Conservation (phyloP, 2,888 invertebrate species). For the Itoplectis maculator region DNA sequence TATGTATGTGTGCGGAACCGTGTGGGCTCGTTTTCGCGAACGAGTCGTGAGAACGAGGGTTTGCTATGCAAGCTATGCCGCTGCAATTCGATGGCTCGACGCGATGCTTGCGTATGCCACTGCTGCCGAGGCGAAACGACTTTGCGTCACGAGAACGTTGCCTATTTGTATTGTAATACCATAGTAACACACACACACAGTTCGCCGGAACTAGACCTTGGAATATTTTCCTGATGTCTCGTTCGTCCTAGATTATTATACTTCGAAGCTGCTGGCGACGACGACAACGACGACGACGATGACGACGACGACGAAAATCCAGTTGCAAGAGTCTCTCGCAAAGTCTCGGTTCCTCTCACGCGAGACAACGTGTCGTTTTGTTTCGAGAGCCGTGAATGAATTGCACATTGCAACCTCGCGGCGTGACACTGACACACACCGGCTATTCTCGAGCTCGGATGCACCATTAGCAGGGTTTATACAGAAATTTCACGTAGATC, state of each 20-base stretch:
- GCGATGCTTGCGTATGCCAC: conserved; percentile 5
- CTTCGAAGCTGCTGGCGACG: conserved; percentile 20
- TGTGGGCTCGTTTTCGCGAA: not conserved
- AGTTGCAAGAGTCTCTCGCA: conserved; percentile 6
- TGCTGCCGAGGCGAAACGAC: conserved; percentile 26
- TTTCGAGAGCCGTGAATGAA: conserved; percentile 3
- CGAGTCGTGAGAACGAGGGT: not conserved
- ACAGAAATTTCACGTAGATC: conserved; percentile 71
- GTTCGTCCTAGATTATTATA: conserved; percentile 50
- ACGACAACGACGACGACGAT: not conserved
- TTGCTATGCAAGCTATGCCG: not conserved
- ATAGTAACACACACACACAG: conserved; percentile 27
- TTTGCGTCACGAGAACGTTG: conserved; percentile 40
- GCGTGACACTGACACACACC: conserved; percentile 27
- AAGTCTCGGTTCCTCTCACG: conserved; percentile 26
- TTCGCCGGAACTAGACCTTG: conserved; percentile 46
- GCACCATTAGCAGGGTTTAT: conserved; percentile 78
- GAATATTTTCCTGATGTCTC: conserved; percentile 47
- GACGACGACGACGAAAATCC: conserved; percentile 20
- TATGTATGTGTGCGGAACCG: not conserved
- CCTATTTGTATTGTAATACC: conserved; percentile 47
- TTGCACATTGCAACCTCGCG: conserved; percentile 21
- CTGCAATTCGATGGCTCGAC: not conserved
- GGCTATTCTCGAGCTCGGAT: conserved; percentile 65
- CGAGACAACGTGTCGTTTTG: conserved; percentile 22